phyloP scores from a whole-genome alignment of 1,140 invertebrate genomes.

The Rhynchophorus ferrugineus region DNA sequence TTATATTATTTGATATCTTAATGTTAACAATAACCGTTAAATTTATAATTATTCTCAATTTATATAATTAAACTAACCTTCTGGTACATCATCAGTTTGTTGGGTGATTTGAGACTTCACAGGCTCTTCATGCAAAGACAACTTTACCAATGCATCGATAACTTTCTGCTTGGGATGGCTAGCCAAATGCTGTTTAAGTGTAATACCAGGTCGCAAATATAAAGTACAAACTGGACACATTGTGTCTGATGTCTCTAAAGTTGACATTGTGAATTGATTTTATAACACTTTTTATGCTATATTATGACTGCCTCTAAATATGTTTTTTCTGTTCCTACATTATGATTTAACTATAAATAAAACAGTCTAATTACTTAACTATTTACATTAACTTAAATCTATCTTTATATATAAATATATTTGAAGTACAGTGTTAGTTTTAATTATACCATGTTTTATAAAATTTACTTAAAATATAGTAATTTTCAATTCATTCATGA shows the following conservation, averaged over 20 bases:
- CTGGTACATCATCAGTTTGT: constrained; percentile 3
- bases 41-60: not conserved
- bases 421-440: too few relatives aligned
- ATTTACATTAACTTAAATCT: too few relatives aligned
- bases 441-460: too few relatives aligned
- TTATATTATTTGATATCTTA: too few relatives aligned
- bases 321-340: not conserved
- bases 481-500: too few relatives aligned
- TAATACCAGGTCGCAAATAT: constrained; percentile 71
- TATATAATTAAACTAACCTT: constrained; percentile 3
- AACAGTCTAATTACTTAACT: too few relatives aligned
- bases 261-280: not conserved
- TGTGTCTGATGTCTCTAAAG: constrained; percentile 13
- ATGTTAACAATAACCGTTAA: too few relatives aligned
- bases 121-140: constrained; percentile 26
- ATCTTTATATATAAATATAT: too few relatives aligned
- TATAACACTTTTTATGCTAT: too few relatives aligned
- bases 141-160: constrained; percentile 66
- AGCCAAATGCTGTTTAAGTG: constrained; percentile 67
- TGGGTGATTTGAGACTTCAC: constrained; percentile 6
- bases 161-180: constrained; percentile 81
- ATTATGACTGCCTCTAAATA: not conserved
- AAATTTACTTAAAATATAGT: too few relatives aligned
- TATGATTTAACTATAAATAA: too few relatives aligned
- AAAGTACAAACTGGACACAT: constrained; percentile 75